These are phyloP conservation scores for Hycleus phaleratus DNA, from an alignment of 1,140 invertebrate species.

Conservation along the genomic window DNA sequence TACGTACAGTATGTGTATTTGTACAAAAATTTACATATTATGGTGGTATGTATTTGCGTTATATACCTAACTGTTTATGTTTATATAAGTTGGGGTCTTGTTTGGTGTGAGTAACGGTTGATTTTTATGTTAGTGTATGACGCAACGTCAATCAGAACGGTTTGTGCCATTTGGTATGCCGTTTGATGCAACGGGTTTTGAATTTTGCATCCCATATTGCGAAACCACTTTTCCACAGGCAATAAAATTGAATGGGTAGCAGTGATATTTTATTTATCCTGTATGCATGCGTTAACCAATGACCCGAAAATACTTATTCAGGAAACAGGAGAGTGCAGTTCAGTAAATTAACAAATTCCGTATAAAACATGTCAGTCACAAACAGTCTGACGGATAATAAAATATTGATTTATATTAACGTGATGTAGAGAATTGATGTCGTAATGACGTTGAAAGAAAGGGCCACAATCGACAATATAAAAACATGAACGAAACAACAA, in stretches of 20 bases:
- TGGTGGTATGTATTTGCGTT: too few relatives aligned
- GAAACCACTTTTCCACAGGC: conserved; percentile 33
- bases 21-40: too few relatives aligned
- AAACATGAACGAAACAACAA: conserved; percentile 11
- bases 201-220: conserved; percentile 37
- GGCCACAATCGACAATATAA: background rate
- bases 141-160: background rate
- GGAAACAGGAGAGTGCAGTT: conserved; percentile 23
- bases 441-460: conserved; percentile 2
- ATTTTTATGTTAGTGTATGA: background rate
- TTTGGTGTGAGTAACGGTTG: background rate
- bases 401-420: conserved; percentile 22
- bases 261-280: conserved; percentile 40
- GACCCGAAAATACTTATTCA: conserved; percentile 35
- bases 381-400: conserved; percentile 20
- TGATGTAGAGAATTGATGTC: conserved; percentile 5
- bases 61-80: too few relatives aligned
- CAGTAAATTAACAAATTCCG: conserved; percentile 22
- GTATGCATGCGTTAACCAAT: conserved; percentile 33
- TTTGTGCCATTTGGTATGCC: conserved; percentile 29
- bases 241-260: conserved; percentile 36
- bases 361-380: conserved; percentile 26
- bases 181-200: conserved; percentile 23
- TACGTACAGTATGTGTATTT: too few relatives aligned
- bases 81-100: too few relatives aligned